These are phyloP conservation scores for Drosophila multiciliata DNA, from an alignment of 2,888 invertebrate genomes.

Conservation along the genomic window DNA sequence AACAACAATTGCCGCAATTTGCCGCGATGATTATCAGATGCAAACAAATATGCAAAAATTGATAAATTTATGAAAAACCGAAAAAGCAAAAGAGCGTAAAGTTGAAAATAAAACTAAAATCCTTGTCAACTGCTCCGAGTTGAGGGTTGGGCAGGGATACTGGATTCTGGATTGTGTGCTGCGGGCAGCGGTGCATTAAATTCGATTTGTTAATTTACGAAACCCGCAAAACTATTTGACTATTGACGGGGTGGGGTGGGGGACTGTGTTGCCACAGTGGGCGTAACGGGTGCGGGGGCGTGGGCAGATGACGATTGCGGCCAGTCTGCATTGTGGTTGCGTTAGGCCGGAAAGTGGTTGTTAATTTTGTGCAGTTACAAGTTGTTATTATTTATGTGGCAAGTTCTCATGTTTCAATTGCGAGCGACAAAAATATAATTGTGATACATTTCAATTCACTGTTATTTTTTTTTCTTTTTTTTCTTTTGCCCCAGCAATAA, in stretches of 20 bases:
- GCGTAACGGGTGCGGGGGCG: constrained; percentile 8
- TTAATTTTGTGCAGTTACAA: constrained; percentile 57
- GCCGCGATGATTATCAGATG: constrained; percentile 62
- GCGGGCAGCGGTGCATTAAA: constrained; percentile 70
- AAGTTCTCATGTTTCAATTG: constrained; percentile 75
- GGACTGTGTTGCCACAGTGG: constrained; percentile 33
- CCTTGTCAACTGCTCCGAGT: constrained; percentile 1
- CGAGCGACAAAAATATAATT: constrained; percentile 60
- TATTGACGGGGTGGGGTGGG: constrained; percentile 8
- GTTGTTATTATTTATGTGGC: constrained; percentile 72
- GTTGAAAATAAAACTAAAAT: constrained; percentile 65
- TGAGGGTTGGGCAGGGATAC: constrained; percentile 3
- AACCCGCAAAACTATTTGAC: constrained; percentile 81
- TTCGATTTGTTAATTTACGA: constrained; percentile 82
- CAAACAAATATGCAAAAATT: constrained; percentile 71
- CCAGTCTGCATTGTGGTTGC: constrained; percentile 73
- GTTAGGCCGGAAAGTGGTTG: constrained; percentile 5
- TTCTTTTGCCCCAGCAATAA: constrained; percentile 2
- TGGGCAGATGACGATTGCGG: constrained; percentile 5
- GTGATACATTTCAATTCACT: constrained; percentile 77
- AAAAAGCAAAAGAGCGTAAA: constrained; percentile 58
- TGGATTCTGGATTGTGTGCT: constrained; percentile 16
- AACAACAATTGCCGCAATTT: constrained; percentile 79
- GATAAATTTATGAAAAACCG: constrained; percentile 64
- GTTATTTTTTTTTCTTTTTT: constrained; percentile 57